These are phyloP conservation scores for Panonychus citri DNA, from an alignment of 1,140 invertebrate genomes.

Conservation along the genomic window DNA sequence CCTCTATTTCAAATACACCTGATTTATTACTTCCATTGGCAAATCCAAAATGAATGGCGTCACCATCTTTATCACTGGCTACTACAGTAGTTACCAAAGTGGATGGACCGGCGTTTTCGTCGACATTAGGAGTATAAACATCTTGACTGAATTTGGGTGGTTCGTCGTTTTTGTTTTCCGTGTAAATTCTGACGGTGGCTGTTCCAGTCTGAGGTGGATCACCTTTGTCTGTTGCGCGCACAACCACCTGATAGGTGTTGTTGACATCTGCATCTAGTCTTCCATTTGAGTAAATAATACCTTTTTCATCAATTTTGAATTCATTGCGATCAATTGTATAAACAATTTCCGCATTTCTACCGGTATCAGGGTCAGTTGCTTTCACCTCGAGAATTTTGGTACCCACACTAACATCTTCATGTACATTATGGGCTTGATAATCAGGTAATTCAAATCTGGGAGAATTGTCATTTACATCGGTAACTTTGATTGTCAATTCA, in stretches of 20 bases:
- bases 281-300: slow-evolving; percentile 74
- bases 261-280: slow-evolving; percentile 83
- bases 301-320: slow-evolving; percentile 69
- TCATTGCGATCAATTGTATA: slow-evolving; percentile 77
- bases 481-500: slow-evolving; percentile 30
- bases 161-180: slow-evolving; percentile 87
- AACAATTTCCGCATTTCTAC: slow-evolving; percentile 74
- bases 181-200: slow-evolving; percentile 74
- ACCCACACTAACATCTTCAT: slow-evolving; percentile 71
- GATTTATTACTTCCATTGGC: slow-evolving; percentile 65
- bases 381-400: slow-evolving; percentile 49
- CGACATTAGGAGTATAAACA: slow-evolving; percentile 83
- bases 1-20: slow-evolving; percentile 80
- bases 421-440: slow-evolving; percentile 81
- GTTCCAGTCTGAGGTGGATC: slow-evolving; percentile 72
- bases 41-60: slow-evolving; percentile 78
- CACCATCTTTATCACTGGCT: slow-evolving; percentile 81
- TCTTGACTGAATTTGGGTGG: slow-evolving; percentile 87
- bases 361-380: slow-evolving; percentile 73
- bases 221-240: slow-evolving; percentile 76
- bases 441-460: slow-evolving; percentile 83
- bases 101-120: slow-evolving; percentile 79
- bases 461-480: slow-evolving; percentile 56
- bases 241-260: slow-evolving; percentile 79
- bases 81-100: slow-evolving; percentile 81